Base-by-base conservation (phyloP, 2,797 vertebrate species). In the Coccyzus lansbergi region DNA sequence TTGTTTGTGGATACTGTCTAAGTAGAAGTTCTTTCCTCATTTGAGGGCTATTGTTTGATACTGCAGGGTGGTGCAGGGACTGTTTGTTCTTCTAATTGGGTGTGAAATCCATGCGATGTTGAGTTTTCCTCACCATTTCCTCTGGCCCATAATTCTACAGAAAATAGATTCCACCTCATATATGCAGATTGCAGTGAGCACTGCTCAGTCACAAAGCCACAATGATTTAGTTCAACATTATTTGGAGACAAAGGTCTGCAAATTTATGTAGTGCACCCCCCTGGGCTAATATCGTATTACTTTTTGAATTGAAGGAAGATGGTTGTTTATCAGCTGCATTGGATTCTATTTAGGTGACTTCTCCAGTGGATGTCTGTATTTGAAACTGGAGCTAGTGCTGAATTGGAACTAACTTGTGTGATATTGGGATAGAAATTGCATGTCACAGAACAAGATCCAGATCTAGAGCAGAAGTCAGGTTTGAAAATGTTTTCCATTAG, bases 401-500 rank as follows among this genome's bases (percentile, higher is more conserved):
- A 60, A 33, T 4, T 83, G 24, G 59, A 52, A 49, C 40, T 74
- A 64, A 38, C 24, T 75, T 49, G 22, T 77, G 49, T 85, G 64
- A 7, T 17, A 65, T 56, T 69, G 42, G 53, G 38, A 25, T 52
- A 76, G 62, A 78, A 93, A 80, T 34, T 79, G 34, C 38, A 31
- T 2, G 15, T 75, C 78, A 63, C 56, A 19, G 60, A 79, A 64
- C 7, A 83, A 81, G 93, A 81, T 83, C 78, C 49, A 75, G 24
- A 80, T 92, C 70, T 88, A 74, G 74, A 83, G 48, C 49, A 86
- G 71, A 76, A 93, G 56, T 88, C 80, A 91, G 67, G 24, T 77
- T 90, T 90, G 91, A 86, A 86, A 68, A 93, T 88, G 94, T 81
- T 97, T 97, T 93, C 82, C 92, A 63, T 96, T 96, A 96, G 88